phyloP scores from a whole-genome alignment of 2,888 invertebrate species.

The Netelia melanura region DNA sequence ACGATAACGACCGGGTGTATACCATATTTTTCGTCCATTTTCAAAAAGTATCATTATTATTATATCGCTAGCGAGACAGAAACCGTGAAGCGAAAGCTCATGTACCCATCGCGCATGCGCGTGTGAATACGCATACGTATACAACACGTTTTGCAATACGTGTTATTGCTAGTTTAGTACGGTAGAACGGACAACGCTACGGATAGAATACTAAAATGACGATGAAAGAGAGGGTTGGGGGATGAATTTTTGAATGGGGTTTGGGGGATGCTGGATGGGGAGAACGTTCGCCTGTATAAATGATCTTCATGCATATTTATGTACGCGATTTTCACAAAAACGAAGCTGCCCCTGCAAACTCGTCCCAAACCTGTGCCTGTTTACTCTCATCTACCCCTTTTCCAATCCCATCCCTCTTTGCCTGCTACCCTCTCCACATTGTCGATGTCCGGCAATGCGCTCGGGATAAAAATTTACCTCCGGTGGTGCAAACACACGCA shows the following conservation, averaged over 20 bases:
- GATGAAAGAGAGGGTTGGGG: slow-evolving; percentile 38
- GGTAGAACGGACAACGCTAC: slow-evolving; percentile 23
- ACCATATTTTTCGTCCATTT: slow-evolving; percentile 52
- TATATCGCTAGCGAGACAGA: slow-evolving; percentile 19
- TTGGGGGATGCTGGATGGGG: slow-evolving; percentile 41
- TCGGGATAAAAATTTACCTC: slow-evolving; percentile 35
- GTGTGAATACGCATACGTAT: not conserved
- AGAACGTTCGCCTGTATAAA: slow-evolving; percentile 77
- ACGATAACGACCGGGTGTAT: slow-evolving; percentile 76
- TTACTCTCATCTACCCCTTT: slow-evolving; percentile 35
- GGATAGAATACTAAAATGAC: slow-evolving; percentile 58
- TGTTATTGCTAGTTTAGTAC: slow-evolving; percentile 16
- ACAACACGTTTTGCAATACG: not conserved
- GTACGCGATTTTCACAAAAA: slow-evolving; percentile 81
- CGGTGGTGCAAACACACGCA: slow-evolving; percentile 52
- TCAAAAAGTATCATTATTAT: slow-evolving; percentile 44
- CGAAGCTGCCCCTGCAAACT: slow-evolving; percentile 73
- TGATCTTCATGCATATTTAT: slow-evolving; percentile 84
- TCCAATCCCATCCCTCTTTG: slow-evolving; percentile 1
- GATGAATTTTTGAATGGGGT: slow-evolving; percentile 48
- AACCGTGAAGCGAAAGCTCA: too few relatives aligned
- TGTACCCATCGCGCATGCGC: slow-evolving; percentile 3
- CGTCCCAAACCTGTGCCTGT: slow-evolving; percentile 73
- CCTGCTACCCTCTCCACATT: slow-evolving; percentile 37
- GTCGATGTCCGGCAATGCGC: slow-evolving; percentile 58